Base-by-base conservation (phyloP, 2,888 invertebrate species). In the Drosophila melanosoma region DNA sequence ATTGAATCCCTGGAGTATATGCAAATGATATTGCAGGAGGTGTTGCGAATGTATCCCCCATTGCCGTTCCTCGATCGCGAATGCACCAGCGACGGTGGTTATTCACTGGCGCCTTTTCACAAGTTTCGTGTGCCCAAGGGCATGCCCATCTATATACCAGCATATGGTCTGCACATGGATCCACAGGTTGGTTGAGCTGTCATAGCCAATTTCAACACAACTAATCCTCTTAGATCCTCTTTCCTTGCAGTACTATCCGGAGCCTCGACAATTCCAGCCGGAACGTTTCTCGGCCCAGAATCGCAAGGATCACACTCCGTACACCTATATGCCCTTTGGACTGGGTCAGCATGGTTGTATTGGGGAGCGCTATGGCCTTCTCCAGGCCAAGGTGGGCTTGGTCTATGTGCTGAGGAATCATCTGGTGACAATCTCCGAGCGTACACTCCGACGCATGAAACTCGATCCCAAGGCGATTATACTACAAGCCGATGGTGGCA, bases 1-100 rank as follows among this genome's bases (percentile, higher is more conserved):
- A 82, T 94, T 15, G 89, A 91, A 2, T 91, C 93, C 8, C 87
- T 94, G 92, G 86, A 91, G 35, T 94, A 94, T 75, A 83, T 94
- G 79, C 93, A 94, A 65, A 93, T 93, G 93, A 92, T 88, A 26
- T 79, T 90, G 23, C 77, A 79, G 40, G 93, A 93, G 74, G 90
- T 90, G 12, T 71, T 93, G 40, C 89, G 93, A 2, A 73, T 93
- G 58, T 93, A 93, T 82, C 93, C 93, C 0, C 87, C 92, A 0
- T 53, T 93, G 8, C 92, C 93, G 3, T 91, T 93, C 67, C 69
- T 93, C 35, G 93, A 93, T 75, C 87, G 93, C 17, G 82, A 90
- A 42, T 93, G 93, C 61, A 91, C 91, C 8, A 69, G 83, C 11
- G 76, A 81, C 4, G 59, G 72, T 1, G 82, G 73, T 0, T 92